Base-by-base conservation (phyloP, 1,140 invertebrate species). In the Drosophila truncata region DNA sequence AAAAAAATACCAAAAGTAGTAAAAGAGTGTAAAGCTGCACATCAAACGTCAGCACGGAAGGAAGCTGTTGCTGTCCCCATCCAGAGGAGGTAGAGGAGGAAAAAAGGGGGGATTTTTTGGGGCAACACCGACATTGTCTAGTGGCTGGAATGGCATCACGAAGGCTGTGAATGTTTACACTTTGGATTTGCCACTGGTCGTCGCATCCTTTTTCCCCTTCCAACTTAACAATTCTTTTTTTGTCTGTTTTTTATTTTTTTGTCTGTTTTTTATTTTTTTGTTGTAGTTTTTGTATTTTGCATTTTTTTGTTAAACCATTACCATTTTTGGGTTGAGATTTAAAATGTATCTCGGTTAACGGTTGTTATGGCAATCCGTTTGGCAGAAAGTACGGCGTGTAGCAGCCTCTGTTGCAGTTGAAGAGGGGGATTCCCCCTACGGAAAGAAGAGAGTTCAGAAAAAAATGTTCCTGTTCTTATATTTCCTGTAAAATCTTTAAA, bases 131-230 rank as follows among this genome's bases (percentile, higher is more conserved):
- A 46, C 72, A 77, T 81, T 74, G 71, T 67, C 59, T 77, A 54
- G 31, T 46, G 35, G 20, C 63, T 25, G 25, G 33, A 18, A 33
- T 55, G n/a, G 33, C 42, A 29, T 13, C 31, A 77, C 63, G 78
- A 61, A 83, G 84, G 85, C 84, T 88, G 85, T 90, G 84, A 88
- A 88, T 88, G 84, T 88, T 88, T 88, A 88, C 84, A 88, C 84
- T 88, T 84, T 88, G 80, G 84, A 88, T 88, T 88, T 88, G 85
- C 62, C 78, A 49, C 69, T 90, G 84, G 80, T 83, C 80, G 71
- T 73, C 64, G 65, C 72, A 63, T 54, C 20, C 52, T 69, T 84
- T 47, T 47, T 16, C 62, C 72, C 63, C 4, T 9, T 9, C 8
- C 16, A n/a, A 18, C 11, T 35, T 63, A 47, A 27, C 61, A 4